Evolutionary conservation across 2,888 invertebrate species (phyloP).

Genomic region (Nezara viridula): DNA sequence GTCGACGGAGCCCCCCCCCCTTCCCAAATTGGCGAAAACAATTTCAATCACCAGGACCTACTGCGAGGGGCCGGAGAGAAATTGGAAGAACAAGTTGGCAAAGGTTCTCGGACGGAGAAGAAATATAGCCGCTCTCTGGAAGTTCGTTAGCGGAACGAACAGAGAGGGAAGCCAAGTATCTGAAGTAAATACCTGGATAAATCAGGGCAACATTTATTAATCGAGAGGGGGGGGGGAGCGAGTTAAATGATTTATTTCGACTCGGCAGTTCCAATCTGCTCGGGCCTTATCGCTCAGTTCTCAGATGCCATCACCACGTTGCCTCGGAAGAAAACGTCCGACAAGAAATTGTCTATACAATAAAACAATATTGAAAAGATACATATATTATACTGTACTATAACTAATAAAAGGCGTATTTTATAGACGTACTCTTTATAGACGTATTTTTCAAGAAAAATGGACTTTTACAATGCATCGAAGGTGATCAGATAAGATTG

Average conservation of each 20-base stretch:
- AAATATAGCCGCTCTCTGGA: conserved; percentile 42
- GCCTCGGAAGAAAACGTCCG: background rate
- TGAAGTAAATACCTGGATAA: conserved; percentile 50
- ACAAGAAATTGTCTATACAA: background rate
- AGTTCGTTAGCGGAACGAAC: conserved; percentile 45
- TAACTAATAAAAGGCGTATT: no score
- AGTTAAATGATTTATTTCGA: conserved; percentile 33
- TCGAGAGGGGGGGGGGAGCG: background rate
- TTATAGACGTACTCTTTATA: no score
- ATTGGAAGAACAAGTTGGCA: conserved; percentile 49
- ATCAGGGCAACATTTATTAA: conserved; percentile 57
- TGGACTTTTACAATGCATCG: no score
- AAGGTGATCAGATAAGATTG: no score
- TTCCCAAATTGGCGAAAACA: conserved; percentile 15
- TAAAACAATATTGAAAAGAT: background rate
- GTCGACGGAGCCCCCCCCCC: background rate
- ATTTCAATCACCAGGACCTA: conserved; percentile 17
- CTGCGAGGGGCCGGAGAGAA: conserved; percentile 6
- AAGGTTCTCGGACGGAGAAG: conserved; percentile 18
- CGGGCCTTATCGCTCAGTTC: background rate
- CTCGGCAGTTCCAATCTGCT: conserved; percentile 26
- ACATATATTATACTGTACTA: no score
- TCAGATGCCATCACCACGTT: background rate
- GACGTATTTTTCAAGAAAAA: no score
- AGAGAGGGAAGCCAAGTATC: conserved; percentile 21